Percentiles rank a stretch among this genome's conserved stretches.
These are phyloP conservation scores for Physeter macrocephalus DNA, from an alignment of 2,113 vertebrate species.

Conservation along the genomic window DNA sequence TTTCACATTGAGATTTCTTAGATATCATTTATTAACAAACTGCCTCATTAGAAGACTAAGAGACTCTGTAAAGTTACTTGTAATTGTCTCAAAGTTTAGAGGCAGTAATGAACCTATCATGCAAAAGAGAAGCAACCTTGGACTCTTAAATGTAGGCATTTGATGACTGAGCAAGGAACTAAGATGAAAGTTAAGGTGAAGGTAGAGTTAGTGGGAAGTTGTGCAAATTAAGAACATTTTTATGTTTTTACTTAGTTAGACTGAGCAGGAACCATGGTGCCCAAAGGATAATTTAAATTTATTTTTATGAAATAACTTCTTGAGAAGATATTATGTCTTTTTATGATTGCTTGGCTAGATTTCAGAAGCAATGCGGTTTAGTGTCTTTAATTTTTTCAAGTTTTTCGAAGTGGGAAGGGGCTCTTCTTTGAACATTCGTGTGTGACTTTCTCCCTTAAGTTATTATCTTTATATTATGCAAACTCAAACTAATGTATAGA, in stretches of 20 bases:
- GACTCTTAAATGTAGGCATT: not conserved
- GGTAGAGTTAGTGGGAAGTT: not conserved
- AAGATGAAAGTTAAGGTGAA: not conserved
- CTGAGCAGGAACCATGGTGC: not conserved
- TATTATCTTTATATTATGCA: not conserved
- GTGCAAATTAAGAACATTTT: not conserved
- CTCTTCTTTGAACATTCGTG: not conserved
- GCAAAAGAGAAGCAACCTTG: not conserved
- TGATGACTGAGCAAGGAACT: not conserved
- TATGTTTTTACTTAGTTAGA: not conserved
- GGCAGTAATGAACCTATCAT: not conserved
- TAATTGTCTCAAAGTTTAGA: not conserved
- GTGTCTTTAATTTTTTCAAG: not conserved
- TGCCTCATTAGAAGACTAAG: not conserved
- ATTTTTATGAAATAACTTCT: not conserved
- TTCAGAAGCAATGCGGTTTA: not conserved
- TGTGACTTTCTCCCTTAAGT: not conserved
- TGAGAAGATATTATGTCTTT: not conserved
- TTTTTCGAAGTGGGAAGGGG: not conserved
- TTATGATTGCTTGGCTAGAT: not conserved
- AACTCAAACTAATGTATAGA: not conserved
- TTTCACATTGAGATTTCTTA: not conserved
- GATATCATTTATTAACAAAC: not conserved
- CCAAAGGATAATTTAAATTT: not conserved
- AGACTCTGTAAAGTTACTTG: not conserved